A percentile compares a stretch with the other conserved stretches of the same genome.
phyloP scores from a whole-genome alignment of 37 sponge, comb jelly and placozoan species.

The Tethya wilhelma region DNA sequence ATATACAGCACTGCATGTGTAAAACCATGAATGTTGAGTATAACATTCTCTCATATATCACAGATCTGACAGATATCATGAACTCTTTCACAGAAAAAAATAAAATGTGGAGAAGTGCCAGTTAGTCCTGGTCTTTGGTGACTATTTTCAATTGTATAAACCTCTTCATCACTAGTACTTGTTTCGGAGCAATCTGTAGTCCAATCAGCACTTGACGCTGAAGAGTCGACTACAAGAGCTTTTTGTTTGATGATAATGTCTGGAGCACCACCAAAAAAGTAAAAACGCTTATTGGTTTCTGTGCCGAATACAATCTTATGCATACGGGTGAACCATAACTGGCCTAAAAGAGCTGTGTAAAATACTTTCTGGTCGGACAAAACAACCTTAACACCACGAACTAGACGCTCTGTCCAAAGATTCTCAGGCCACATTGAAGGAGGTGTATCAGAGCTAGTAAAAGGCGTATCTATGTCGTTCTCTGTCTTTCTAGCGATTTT shows the following conservation, averaged over 20 bases:
- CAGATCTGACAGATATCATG: too few species aligned
- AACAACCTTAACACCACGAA: background rate
- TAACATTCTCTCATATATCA: too few species aligned
- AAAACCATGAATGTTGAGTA: too few species aligned
- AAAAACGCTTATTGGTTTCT: background rate
- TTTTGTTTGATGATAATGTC: background rate
- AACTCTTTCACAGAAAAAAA: too few species aligned
- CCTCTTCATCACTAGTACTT: background rate
- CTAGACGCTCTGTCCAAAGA: background rate
- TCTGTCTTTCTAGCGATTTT: too few species aligned
- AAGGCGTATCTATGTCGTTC: background rate
- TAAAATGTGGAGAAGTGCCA: background rate
- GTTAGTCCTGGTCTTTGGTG: background rate
- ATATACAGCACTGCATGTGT: too few species aligned
- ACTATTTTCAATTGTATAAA: background rate
- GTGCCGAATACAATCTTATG: background rate
- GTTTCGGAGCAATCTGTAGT: background rate
- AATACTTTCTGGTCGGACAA: background rate
- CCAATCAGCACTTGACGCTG: background rate
- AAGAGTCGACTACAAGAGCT: background rate
- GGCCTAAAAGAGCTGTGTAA: background rate
- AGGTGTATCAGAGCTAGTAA: background rate
- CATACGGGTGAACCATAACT: background rate
- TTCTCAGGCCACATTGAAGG: background rate
- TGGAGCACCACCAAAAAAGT: background rate